These are phyloP conservation scores for Lasioglossum oenotherae DNA, from an alignment of 2,888 invertebrate genomes.

Conservation along the genomic window DNA sequence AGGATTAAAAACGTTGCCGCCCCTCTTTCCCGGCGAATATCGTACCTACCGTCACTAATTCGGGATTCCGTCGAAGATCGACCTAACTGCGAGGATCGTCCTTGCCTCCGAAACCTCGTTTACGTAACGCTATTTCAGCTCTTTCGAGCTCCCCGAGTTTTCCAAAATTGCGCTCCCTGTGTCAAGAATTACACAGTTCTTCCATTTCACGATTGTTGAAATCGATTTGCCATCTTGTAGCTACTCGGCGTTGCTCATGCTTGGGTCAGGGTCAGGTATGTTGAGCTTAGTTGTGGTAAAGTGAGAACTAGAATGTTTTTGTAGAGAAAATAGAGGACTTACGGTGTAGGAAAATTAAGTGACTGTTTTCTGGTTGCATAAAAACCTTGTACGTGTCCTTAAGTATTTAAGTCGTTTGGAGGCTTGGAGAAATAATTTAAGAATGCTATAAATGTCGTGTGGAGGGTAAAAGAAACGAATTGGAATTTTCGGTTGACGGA, in stretches of 20 bases:
- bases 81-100: neutral
- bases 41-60: conserved; percentile 10
- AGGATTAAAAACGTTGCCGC: conserved; percentile 26
- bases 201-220: neutral
- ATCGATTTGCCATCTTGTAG: neutral
- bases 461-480: too few species aligned
- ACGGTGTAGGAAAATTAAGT: neutral
- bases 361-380: neutral
- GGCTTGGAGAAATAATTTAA: too few species aligned
- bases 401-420: too few species aligned
- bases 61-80: conserved; percentile 5
- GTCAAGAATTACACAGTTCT: neutral
- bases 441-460: too few species aligned
- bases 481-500: too few species aligned
- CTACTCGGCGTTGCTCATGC: neutral
- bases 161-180: neutral
- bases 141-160: neutral
- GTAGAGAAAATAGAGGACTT: neutral
- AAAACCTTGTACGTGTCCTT: neutral
- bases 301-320: neutral
- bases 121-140: neutral
- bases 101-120: neutral
- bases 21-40: conserved; percentile 4
- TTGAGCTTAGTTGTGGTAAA: neutral
- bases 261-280: neutral